A percentile compares a stretch with the other conserved stretches of the same genome.
phyloP scores from a whole-genome alignment of 2,888 invertebrate species.

The Drosophila antonietae region DNA sequence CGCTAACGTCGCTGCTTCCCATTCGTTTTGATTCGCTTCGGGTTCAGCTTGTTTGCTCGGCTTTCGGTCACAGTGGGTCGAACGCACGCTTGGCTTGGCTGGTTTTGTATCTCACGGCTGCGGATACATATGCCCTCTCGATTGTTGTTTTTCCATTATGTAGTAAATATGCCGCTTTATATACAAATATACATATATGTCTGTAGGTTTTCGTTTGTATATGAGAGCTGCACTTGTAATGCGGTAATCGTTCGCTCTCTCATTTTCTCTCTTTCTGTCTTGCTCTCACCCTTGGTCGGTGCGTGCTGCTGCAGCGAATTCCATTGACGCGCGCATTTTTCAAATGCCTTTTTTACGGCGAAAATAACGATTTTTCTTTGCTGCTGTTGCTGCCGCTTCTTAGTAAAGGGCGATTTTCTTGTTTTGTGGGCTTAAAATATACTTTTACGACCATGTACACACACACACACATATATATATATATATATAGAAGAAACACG shows the following conservation, averaged over 20 bases:
- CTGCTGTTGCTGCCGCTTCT: slow-evolving; percentile 19
- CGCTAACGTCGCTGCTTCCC: slow-evolving; percentile 34
- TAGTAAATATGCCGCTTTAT: slow-evolving; percentile 65
- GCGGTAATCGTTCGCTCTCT: slow-evolving; percentile 40
- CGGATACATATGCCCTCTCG: slow-evolving; percentile 54
- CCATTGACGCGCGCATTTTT: slow-evolving; percentile 77
- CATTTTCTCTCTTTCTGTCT: slow-evolving; percentile 26
- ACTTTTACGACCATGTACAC: slow-evolving; percentile 65
- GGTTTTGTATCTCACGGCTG: slow-evolving; percentile 60
- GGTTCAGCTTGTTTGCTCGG: slow-evolving; percentile 49
- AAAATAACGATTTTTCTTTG: slow-evolving; percentile 77
- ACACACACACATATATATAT: slow-evolving; percentile 7
- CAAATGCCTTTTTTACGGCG: slow-evolving; percentile 76
- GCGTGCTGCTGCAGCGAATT: slow-evolving; percentile 69
- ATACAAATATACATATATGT: slow-evolving; percentile 11
- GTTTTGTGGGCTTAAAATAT: slow-evolving; percentile 75
- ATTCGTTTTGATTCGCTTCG: slow-evolving; percentile 43
- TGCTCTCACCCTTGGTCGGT: slow-evolving; percentile 31
- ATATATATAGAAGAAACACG: slow-evolving; percentile 7
- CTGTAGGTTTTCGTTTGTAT: slow-evolving; percentile 25
- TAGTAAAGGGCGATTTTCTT: slow-evolving; percentile 46
- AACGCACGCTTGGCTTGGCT: slow-evolving; percentile 72
- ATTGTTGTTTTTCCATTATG: slow-evolving; percentile 64
- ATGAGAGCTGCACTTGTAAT: slow-evolving; percentile 73
- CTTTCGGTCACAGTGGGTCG: slow-evolving; percentile 66